Percentiles rank a stretch among this genome's conserved stretches.
These are phyloP conservation scores for Lasioglossum figueresi DNA, from an alignment of 2,888 invertebrate species.

Conservation along the genomic window DNA sequence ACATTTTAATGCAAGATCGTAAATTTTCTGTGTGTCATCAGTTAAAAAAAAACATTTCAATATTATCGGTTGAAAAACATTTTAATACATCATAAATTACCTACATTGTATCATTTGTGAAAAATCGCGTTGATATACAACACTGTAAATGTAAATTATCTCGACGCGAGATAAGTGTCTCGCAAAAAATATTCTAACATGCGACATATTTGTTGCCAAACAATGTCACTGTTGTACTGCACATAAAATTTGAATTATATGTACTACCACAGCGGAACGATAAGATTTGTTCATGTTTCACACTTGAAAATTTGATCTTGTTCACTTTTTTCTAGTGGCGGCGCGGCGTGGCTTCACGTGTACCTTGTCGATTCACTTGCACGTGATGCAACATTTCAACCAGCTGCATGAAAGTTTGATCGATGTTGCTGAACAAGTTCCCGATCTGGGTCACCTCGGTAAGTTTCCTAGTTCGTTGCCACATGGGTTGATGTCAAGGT, in stretches of 20 bases:
- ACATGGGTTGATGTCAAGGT: slow-evolving; percentile 45
- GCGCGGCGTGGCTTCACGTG: not conserved
- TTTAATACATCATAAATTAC: not conserved
- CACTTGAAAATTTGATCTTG: not conserved
- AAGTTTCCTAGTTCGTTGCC: slow-evolving; percentile 43
- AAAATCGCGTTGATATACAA: not conserved
- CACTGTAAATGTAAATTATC: not conserved
- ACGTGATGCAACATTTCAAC: slow-evolving; percentile 30
- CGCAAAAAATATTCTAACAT: not conserved
- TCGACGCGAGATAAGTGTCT: not conserved
- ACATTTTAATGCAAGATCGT: not conserved
- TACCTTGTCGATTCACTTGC: not conserved
- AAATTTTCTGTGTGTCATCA: not conserved
- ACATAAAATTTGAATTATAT: not conserved
- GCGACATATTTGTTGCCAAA: not conserved
- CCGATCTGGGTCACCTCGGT: slow-evolving; percentile 46
- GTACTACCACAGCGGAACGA: not conserved
- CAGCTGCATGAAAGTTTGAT: slow-evolving; percentile 31
- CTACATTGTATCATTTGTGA: not conserved
- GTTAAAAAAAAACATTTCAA: no score
- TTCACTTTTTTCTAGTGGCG: not conserved
- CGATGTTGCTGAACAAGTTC: slow-evolving; percentile 22
- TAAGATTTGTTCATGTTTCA: not conserved
- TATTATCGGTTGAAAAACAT: not conserved
- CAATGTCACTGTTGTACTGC: not conserved